These are phyloP conservation scores for Melanerpes formicivorus DNA, from an alignment of 2,113 vertebrate species.

Conservation along the genomic window DNA sequence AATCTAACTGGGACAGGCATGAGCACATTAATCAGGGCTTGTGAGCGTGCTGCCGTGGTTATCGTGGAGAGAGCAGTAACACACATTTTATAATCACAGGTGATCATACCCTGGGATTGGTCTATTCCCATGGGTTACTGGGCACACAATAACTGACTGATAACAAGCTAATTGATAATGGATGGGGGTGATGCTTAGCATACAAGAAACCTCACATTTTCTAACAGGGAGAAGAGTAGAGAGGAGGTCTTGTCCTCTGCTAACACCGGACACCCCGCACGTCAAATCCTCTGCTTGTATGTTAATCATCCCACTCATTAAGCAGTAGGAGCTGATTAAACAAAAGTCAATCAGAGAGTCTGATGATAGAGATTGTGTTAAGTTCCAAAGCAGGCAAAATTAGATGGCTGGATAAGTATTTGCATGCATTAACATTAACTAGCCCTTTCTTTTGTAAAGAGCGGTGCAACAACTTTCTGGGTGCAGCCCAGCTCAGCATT, in stretches of 20 bases:
- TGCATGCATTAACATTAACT: conserved; percentile 47
- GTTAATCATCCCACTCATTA: conserved; percentile 37
- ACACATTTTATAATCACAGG: accelerated
- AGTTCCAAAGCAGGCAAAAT: conserved; percentile 36
- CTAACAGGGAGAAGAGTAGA: neutral
- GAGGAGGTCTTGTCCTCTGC: neutral
- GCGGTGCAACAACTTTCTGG: neutral
- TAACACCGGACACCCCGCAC: neutral
- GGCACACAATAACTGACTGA: neutral
- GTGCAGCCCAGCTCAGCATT: neutral
- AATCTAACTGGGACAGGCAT: neutral
- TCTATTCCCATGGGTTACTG: neutral
- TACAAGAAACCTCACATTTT: neutral
- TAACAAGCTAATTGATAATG: neutral
- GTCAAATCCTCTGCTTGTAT: conserved; percentile 16
- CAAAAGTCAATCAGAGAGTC: conserved; percentile 19
- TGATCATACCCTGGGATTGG: neutral
- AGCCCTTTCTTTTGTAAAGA: neutral
- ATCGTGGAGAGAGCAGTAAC: neutral
- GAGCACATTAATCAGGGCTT: neutral
- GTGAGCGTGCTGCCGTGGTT: neutral
- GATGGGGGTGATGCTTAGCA: neutral
- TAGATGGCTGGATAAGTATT: conserved; percentile 52
- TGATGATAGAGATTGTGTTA: conserved; percentile 3
- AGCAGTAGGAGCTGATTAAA: conserved; percentile 49